Percentiles rank a stretch among this genome's conserved stretches.
phyloP scores from a whole-genome alignment of 1,140 invertebrate species.

The Penaeus japonicus region DNA sequence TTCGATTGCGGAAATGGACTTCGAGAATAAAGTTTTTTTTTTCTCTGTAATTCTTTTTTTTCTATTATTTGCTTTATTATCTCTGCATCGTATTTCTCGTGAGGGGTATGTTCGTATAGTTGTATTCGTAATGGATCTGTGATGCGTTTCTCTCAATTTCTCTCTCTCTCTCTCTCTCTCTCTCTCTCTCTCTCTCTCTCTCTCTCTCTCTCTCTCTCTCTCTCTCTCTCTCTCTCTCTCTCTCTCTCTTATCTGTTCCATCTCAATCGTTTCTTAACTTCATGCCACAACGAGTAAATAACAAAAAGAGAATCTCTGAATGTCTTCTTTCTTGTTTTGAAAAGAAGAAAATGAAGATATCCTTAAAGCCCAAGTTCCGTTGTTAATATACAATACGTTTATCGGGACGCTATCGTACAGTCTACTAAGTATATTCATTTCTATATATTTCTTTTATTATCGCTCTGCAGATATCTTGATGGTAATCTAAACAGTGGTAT shows the following conservation, averaged over 20 bases:
- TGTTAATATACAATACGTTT: not conserved
- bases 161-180: no score
- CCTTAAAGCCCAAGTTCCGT: not conserved
- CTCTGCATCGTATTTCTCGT: no score
- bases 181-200: not conserved
- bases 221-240: not conserved
- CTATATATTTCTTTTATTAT: not conserved
- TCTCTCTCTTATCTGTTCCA: not conserved
- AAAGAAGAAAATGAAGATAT: not conserved
- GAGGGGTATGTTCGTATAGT: no score
- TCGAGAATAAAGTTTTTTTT: no score
- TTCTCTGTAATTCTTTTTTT: no score
- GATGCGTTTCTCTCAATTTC: no score
- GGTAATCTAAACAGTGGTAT: no score
- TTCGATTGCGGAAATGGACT: no score
- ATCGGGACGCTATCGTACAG: not conserved
- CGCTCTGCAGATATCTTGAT: no score
- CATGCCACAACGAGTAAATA: not conserved
- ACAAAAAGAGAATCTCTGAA: not conserved
- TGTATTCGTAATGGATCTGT: no score
- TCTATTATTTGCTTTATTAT: no score
- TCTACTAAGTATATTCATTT: not conserved
- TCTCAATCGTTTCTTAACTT: not conserved
- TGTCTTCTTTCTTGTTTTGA: not conserved
- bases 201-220: not conserved